Evolutionary conservation across 35 echinoderm and acorn worm species (phyloP), one percentile per base, ranked within the genome.

Genomic region (Apostichopus japonicus): DNA sequence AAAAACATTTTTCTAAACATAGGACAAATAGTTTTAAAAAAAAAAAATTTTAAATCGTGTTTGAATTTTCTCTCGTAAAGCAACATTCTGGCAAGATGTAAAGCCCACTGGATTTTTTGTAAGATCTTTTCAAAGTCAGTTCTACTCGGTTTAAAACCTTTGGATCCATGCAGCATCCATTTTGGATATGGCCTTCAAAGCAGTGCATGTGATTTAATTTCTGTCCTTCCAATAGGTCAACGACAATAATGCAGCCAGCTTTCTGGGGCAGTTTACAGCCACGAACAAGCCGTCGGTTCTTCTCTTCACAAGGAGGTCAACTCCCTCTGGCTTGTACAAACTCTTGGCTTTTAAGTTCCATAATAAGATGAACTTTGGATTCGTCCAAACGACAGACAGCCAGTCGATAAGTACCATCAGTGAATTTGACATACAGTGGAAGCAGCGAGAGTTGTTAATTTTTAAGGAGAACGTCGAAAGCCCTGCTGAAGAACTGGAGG

Each of bases 291-390:
- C 90, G 8, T 78, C 90, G n/a, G 71, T 77, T 9, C 52, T 91
- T 5, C 90, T 91, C 51, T 91, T 91, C 61, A 78, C 90, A 16
- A 91, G 90, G 16, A 56, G 90, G 19, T 91, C 90, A 6, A 91
- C 71, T 56, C 90, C 90, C 0, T 91, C 90, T 53, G 54, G 21
- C 16, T 65, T 91, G 33, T 91, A 91, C 72, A 79, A 77, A 19
- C 90, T 91, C 58, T 51, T 91, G 10, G 90, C 90, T 22, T 79
- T 91, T 1, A 77, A 79, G 24, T 91, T 77, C 58, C 33, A 79
- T 58, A 5, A 55, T 8, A 79, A 91, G 23, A 91, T 91, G 44
- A 91, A 91, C 73, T 91, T 91, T 91, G 90, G 90, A 53, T 91
- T 91, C 9, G 73, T 91, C 6, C 90, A 91, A 58, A 91, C 72